phyloP scores from a whole-genome alignment of 2,113 vertebrate species.

The Clupea harengus region DNA sequence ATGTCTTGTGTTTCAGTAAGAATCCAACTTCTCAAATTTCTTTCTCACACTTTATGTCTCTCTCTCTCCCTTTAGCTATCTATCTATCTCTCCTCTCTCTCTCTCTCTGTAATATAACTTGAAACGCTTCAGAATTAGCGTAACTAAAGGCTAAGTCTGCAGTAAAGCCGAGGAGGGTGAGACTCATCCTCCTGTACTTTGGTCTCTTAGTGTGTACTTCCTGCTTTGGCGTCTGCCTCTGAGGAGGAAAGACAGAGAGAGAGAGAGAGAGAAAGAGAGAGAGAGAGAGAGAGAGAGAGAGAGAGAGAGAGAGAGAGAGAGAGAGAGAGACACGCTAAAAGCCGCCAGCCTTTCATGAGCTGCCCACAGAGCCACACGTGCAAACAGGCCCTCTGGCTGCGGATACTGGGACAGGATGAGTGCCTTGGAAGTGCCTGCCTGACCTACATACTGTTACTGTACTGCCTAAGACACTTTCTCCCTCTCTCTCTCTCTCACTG shows the following conservation, averaged over 20 bases:
- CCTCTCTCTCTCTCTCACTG: neutral
- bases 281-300: neutral
- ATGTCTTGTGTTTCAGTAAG: too few species aligned
- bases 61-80: neutral
- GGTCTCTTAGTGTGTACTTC: neutral
- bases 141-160: slow-evolving; percentile 16
- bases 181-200: neutral
- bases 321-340: neutral
- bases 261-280: neutral
- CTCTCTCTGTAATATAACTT: neutral
- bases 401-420: slow-evolving; percentile 13
- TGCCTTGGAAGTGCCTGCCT: slow-evolving; percentile 22
- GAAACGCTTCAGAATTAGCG: neutral
- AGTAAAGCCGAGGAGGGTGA: neutral
- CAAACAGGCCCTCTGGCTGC: slow-evolving; percentile 24
- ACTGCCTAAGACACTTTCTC: neutral
- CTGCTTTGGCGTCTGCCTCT: neutral
- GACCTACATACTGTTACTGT: slow-evolving; percentile 38
- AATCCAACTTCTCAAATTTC: neutral
- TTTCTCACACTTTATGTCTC: neutral
- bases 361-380: slow-evolving; percentile 31
- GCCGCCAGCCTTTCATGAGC: slow-evolving; percentile 24
- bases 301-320: neutral
- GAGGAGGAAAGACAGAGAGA: neutral
- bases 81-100: neutral